Base-by-base conservation (phyloP, 2,113 vertebrate genomes). In the Rhipidura dahli region DNA sequence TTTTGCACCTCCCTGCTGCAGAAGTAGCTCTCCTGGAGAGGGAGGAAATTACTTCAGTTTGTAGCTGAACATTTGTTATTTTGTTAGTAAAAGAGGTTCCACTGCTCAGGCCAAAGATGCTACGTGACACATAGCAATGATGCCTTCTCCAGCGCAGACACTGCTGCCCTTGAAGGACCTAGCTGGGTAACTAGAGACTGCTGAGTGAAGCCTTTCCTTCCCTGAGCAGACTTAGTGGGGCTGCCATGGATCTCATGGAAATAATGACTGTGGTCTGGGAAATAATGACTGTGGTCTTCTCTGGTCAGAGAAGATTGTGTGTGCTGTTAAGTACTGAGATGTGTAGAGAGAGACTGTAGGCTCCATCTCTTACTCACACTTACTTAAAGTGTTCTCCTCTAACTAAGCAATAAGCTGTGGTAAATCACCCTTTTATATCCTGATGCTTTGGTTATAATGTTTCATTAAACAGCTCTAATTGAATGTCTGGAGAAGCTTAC, bases 391-490 rank as follows among this genome's bases (percentile, higher is more conserved):
- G 35, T 68, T 82, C 69, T 83, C 28, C 60, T 75, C 75, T 64
- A 71, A 49, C 65, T 61, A 92, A 93, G 72, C 72, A 68, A 83
- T 80, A 90, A 94, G 59, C 69, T 70, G 73, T 57, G 40, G 76
- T 95, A 96, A 96, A 95, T 94, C 80, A 94, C 57, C 73, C 72
- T 84, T 93, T 87, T 79, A 85, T 85, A 94, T 15, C 28, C 70
- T 53, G 44, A 65, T 87, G 65, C 83, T 78, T 87, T 89, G 85
- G 73, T 94, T 93, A 95, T 93, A 89, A 87, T 89, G 65, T 95
- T 94, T 92, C 93, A 96, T 94, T 93, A 97, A 94, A 83, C 64
- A 82, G 60, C 69, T 60, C 56, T 83, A 92, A 94, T 81, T 93
- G 88, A 89, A 93, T 82, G 86, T 90, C 90, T 92, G 61, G 90